These are phyloP conservation scores for Keiferia lycopersicella DNA, from an alignment of 2,888 invertebrate genomes.

Conservation along the genomic window DNA sequence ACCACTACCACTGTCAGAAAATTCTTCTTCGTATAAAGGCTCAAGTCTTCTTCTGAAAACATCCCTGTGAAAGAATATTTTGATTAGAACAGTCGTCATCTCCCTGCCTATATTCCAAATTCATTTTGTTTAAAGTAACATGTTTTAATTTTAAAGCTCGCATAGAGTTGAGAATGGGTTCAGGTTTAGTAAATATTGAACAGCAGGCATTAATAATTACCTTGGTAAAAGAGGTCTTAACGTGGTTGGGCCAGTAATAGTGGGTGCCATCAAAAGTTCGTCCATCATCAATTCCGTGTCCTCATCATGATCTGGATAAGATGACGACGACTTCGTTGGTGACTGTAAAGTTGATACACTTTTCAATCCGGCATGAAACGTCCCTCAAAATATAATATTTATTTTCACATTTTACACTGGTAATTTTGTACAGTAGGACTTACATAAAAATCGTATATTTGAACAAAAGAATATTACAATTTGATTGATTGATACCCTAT, in stretches of 20 bases:
- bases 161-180: too few relatives aligned
- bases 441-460: too few relatives aligned
- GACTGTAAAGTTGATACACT: slow-evolving; percentile 68
- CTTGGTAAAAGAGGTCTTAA: slow-evolving; percentile 86
- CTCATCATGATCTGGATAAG: slow-evolving; percentile 85
- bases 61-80: slow-evolving; percentile 62
- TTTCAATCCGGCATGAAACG: background rate
- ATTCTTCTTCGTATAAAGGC: slow-evolving; percentile 91
- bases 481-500: too few relatives aligned
- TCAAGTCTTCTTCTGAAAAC: slow-evolving; percentile 87
- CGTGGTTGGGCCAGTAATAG: slow-evolving; percentile 86
- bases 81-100: slow-evolving; percentile 41
- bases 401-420: too few relatives aligned
- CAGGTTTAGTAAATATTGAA: too few relatives aligned
- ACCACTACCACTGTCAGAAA: slow-evolving; percentile 81
- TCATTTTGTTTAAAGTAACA: too few relatives aligned
- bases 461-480: too few relatives aligned
- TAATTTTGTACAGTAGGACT: too few relatives aligned
- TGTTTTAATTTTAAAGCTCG: slow-evolving; percentile 24
- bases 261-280: slow-evolving; percentile 88
- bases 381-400: too few relatives aligned
- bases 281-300: slow-evolving; percentile 92
- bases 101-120: background rate
- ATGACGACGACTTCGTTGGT: slow-evolving; percentile 84
- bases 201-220: slow-evolving; percentile 48